Conservation (phyloP, 2,888 invertebrate genomes). For the Alviniconcha strummeri region DNA sequence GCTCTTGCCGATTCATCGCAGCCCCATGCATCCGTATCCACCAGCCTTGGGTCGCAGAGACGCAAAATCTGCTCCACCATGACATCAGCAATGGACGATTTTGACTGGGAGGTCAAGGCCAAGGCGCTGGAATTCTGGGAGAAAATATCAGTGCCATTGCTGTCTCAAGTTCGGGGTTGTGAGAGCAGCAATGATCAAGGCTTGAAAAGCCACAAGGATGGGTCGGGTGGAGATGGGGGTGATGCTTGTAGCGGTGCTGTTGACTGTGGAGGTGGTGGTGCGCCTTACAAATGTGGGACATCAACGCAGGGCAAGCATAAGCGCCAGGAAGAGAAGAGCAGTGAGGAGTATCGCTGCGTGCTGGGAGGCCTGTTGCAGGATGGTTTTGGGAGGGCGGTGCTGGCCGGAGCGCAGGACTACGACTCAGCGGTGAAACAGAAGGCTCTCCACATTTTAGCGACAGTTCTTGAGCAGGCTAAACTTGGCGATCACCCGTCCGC, state of each 20-base stretch:
- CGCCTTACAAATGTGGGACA: no score
- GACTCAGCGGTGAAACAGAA: conserved; percentile 44
- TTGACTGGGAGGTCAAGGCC: conserved; percentile 67
- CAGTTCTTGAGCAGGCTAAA: neutral
- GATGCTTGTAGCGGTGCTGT: no score
- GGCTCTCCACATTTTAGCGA: conserved; percentile 37
- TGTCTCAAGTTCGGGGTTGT: neutral
- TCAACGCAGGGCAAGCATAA: no score
- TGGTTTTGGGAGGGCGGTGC: conserved; percentile 34
- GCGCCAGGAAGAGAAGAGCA: neutral
- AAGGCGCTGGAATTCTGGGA: conserved; percentile 51
- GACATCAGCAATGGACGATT: conserved; percentile 47
- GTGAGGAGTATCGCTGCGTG: neutral
- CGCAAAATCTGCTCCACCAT: conserved; percentile 27
- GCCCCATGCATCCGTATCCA: neutral
- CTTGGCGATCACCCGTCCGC: neutral
- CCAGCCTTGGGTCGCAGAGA: neutral
- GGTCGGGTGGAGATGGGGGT: no score
- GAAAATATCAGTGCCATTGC: conserved; percentile 18
- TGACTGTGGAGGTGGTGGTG: no score
- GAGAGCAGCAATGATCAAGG: no score
- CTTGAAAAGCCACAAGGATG: no score
- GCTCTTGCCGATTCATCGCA: neutral
- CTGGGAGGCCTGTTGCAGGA: conserved; percentile 17
- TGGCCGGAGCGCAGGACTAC: conserved; percentile 40